These are phyloP conservation scores for Octonoba sinensis DNA, from an alignment of 2,888 invertebrate species.

Conservation along the genomic window DNA sequence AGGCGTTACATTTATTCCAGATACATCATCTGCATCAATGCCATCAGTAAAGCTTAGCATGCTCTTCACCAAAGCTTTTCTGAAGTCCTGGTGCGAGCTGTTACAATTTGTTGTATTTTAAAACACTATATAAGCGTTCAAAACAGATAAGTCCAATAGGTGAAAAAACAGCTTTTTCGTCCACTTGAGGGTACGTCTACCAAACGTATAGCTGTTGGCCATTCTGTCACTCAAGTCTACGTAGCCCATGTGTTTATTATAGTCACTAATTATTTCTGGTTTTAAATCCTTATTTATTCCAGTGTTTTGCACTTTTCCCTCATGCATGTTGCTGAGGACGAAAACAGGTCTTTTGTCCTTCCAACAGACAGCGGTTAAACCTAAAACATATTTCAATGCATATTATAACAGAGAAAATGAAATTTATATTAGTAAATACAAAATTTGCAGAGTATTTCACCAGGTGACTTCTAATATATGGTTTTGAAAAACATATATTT, in stretches of 20 bases:
- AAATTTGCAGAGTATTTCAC: too few species aligned
- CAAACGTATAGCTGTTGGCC: conserved; percentile 23
- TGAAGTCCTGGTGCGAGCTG: too few species aligned
- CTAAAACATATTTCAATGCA: background rate
- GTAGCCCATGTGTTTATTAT: conserved; percentile 24
- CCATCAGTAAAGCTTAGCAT: background rate
- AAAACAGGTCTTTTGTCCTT: conserved; percentile 16
- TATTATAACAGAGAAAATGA: too few species aligned
- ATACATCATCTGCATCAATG: background rate
- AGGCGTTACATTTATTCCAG: background rate
- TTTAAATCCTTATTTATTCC: background rate
- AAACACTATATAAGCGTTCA: background rate
- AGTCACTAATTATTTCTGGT: conserved; percentile 1
- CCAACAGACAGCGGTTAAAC: conserved; percentile 13
- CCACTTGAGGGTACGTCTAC: conserved; percentile 19
- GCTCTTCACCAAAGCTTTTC: too few species aligned
- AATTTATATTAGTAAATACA: too few species aligned
- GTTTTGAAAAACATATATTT: too few species aligned
- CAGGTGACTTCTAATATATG: too few species aligned
- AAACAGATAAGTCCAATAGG: conserved; percentile 6
- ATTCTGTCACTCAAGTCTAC: conserved; percentile 33
- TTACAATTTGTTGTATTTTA: background rate
- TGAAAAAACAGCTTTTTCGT: conserved; percentile 29
- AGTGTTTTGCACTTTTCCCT: background rate
- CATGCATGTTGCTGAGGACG: conserved; percentile 17